phyloP scores from a whole-genome alignment of 2,888 invertebrate genomes.

The Ferrisia virgata region DNA sequence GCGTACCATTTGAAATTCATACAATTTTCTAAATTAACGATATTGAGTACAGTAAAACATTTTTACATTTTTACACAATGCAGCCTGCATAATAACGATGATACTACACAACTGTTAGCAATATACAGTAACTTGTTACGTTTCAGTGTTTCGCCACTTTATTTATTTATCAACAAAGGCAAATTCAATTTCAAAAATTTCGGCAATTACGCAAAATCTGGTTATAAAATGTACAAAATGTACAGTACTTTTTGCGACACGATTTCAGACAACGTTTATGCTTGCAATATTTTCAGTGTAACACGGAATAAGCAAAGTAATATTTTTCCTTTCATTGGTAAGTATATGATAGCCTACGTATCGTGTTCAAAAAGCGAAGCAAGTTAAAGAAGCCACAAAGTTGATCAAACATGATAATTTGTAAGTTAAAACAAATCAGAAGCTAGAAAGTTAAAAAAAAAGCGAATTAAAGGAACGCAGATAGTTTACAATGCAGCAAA shows the following conservation, averaged over 20 bases:
- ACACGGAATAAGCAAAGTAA: conserved; percentile 11
- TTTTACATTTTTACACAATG: neutral
- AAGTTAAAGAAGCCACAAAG: neutral
- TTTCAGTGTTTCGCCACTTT: neutral
- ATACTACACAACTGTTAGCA: neutral
- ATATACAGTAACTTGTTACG: neutral
- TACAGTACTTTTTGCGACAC: neutral
- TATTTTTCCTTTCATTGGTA: neutral
- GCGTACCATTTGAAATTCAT: neutral
- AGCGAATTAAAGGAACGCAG: neutral
- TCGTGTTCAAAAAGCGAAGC: neutral
- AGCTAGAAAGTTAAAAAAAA: neutral
- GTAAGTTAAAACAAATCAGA: too few species aligned
- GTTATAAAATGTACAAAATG: neutral
- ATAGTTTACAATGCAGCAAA: neutral
- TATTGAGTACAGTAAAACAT: too few species aligned
- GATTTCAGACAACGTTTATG: neutral
- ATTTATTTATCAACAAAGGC: neutral
- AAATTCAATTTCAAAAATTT: neutral
- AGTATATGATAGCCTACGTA: too few species aligned
- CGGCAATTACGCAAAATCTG: neutral
- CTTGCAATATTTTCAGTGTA: neutral
- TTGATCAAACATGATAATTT: too few species aligned
- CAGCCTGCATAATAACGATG: neutral
- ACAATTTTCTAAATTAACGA: neutral